phyloP scores from a whole-genome alignment of 2,888 invertebrate genomes.

The Phalera bucephala region DNA sequence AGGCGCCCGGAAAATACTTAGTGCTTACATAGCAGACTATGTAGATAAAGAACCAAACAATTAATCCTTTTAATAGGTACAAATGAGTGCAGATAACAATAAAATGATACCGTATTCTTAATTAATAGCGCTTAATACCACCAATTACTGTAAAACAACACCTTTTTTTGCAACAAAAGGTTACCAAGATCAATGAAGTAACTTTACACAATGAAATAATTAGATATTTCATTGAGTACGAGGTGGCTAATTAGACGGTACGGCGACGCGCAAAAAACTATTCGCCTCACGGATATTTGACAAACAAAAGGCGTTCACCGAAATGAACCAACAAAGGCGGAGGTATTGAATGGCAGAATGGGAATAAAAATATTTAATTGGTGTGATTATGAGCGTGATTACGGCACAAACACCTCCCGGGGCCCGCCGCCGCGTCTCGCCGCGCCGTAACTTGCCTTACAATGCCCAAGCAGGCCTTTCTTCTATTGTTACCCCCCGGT shows the following conservation, averaged over 20 bases:
- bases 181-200: slow-evolving; percentile 10
- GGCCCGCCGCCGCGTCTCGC: slow-evolving; percentile 36
- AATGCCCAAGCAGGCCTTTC: slow-evolving; percentile 28
- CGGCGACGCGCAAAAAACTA: slow-evolving; percentile 21
- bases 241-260: slow-evolving; percentile 21
- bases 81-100: neutral
- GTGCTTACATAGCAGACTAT: too few species aligned
- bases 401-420: slow-evolving; percentile 73
- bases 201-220: slow-evolving; percentile 26
- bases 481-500: slow-evolving; percentile 24
- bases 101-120: slow-evolving; percentile 5
- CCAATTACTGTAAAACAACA: slow-evolving; percentile 16
- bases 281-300: slow-evolving; percentile 20
- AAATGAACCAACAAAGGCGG: slow-evolving; percentile 64
- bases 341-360: slow-evolving; percentile 60
- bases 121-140: slow-evolving; percentile 13
- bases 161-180: slow-evolving; percentile 14
- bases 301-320: slow-evolving; percentile 61
- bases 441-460: slow-evolving; percentile 28
- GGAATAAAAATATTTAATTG: slow-evolving; percentile 80
- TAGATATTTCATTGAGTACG: slow-evolving; percentile 29
- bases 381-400: slow-evolving; percentile 71
- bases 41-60: slow-evolving; percentile 4
- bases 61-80: neutral
- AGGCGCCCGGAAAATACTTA: too few species aligned